Base-by-base conservation (phyloP, 2,797 vertebrate genomes). In the Mus caroli region DNA sequence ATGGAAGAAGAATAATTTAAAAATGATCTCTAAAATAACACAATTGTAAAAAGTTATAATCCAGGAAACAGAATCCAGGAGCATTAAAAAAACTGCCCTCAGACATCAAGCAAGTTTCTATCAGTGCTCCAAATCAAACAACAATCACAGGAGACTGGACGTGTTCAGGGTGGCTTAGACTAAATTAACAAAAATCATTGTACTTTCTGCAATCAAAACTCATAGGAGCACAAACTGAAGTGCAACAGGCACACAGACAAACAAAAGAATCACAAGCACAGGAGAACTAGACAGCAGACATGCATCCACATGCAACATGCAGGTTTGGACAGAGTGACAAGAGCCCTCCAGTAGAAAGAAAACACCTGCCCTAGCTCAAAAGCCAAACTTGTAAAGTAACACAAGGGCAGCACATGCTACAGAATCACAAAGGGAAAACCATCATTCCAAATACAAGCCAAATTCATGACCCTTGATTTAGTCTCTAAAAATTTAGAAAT, bases 311-410 rank as follows among this genome's bases (percentile, higher is more conserved):
- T 69, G 88, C 75, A 91, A 91, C 3, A 20, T 79, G 75, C 58
- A 95, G 13, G 69, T 89, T 73, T 8, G 34, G 31, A 90, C 91
- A 89, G 2, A 12, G 19, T 94, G 10, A 58, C 89, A 50, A 82
- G 58, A 98, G 98, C 98, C 97, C 94, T 98, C 98, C 97, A 97
- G 95, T 92, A 98, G 98, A 98, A 98, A 98, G 97, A 88, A 92
- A 96, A 97, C 7, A 62, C 50, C 34, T 92, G 89, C 43, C 34
- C 83, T 67, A 2, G 19, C 56, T 93, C 73, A 92, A 84, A 88
- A 79, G 73, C 50, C 28, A 79, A 83, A 71, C 26, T 91, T 90
- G 50, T 62, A 4, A 64, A 69, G 89, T 56, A 43, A 22, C n/a
- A 90, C 88, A 96, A 87, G 17, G 83, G n/a, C 77, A 93, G 22